Conservation (phyloP, 2,888 invertebrate species). For the Yponomeuta malinellus region DNA sequence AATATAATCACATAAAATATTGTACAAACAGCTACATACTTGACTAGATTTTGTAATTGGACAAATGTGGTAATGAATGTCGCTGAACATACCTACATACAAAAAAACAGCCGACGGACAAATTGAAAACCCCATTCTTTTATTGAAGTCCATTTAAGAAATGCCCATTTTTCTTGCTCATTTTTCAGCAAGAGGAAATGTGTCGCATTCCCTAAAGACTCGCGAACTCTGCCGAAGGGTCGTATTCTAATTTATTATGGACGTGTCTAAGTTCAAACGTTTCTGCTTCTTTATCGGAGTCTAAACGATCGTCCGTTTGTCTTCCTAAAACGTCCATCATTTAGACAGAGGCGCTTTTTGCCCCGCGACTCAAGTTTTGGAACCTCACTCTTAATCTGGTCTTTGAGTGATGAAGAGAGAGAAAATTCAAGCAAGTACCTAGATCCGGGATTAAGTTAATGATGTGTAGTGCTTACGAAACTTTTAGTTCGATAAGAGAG, state of each 20-base stretch:
- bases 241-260: neutral
- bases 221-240: neutral
- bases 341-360: conserved; percentile 38
- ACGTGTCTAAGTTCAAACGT: conserved; percentile 7
- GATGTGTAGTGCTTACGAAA: no score
- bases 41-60: no score
- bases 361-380: conserved; percentile 19
- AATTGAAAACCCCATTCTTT: no score
- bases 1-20: no score
- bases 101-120: no score
- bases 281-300: conserved; percentile 15
- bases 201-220: neutral
- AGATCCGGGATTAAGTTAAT: no score
- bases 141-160: no score
- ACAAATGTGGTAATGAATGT: no score
- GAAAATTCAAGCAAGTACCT: neutral
- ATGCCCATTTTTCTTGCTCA: no score
- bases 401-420: neutral
- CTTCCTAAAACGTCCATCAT: conserved; percentile 40
- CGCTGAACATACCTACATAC: no score
- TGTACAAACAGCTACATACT: no score
- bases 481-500: no score
- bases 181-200: neutral
- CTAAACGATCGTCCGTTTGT: conserved; percentile 41
- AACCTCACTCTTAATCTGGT: neutral